These are phyloP conservation scores for Oasisia sp. DNA, from an alignment of 2,888 invertebrate genomes.

Conservation along the genomic window DNA sequence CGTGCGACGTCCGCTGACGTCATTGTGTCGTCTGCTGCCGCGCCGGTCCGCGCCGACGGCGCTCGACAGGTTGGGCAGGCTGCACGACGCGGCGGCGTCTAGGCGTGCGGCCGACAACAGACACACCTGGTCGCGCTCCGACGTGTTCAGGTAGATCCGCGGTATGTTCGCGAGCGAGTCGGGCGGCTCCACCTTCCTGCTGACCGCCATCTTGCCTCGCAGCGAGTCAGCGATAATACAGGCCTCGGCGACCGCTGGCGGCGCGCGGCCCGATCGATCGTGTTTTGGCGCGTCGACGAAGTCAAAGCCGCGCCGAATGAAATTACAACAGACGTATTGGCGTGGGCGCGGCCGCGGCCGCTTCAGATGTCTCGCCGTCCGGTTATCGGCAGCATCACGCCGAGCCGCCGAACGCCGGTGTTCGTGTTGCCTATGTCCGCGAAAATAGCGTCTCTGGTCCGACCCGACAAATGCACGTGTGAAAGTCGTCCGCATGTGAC, in stretches of 20 bases:
- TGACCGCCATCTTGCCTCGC: background rate
- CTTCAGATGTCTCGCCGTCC: background rate
- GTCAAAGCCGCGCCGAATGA: background rate
- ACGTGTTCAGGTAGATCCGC: background rate
- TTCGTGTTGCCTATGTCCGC: background rate
- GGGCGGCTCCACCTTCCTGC: background rate
- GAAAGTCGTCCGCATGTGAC: background rate
- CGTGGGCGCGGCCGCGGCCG: background rate
- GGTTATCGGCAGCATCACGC: background rate
- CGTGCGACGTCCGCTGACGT: constrained; percentile 13
- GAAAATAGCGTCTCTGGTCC: background rate
- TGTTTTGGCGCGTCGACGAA: background rate
- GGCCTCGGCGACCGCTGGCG: background rate
- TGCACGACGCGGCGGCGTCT: constrained; percentile 23
- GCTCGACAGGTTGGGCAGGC: constrained; percentile 30
- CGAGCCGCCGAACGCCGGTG: background rate
- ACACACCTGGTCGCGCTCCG: background rate
- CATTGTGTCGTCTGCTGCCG: background rate
- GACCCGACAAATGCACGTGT: background rate
- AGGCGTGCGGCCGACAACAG: constrained; percentile 21
- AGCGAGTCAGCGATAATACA: background rate
- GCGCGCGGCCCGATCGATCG: background rate
- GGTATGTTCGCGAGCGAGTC: background rate
- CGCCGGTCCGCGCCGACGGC: background rate
- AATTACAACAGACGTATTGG: background rate